phyloP scores from a whole-genome alignment of 92 coral and sea anemone genomes.

The Galaxea fascicularis region DNA sequence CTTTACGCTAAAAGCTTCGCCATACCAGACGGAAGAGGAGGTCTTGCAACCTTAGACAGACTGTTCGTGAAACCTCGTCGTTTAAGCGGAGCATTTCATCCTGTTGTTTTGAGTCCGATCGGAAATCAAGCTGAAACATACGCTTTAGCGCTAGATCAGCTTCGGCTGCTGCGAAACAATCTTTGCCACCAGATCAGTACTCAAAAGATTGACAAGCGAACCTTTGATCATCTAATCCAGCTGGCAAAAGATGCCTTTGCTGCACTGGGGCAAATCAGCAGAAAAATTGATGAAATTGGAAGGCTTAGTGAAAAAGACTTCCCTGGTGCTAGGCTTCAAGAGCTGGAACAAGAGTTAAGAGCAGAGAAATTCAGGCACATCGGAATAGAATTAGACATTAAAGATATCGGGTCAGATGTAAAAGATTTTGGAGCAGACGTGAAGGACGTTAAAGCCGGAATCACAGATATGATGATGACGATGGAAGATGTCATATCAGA shows the following conservation, averaged over 20 bases:
- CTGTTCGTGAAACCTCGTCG: constrained; percentile 37
- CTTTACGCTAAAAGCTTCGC: constrained; percentile 49
- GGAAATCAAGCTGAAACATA: constrained; percentile 36
- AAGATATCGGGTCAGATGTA: background rate
- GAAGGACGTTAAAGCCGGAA: background rate
- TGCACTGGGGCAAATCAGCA: constrained; percentile 21
- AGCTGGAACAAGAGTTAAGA: constrained; percentile 23
- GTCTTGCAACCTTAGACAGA: background rate
- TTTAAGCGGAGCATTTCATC: constrained; percentile 41
- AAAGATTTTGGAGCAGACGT: background rate
- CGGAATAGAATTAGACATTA: background rate
- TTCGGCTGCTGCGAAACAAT: constrained; percentile 45
- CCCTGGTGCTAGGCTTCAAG: constrained; percentile 44
- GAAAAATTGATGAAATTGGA: constrained; percentile 31
- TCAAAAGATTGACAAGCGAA: constrained; percentile 30
- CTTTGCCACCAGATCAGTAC: constrained; percentile 48
- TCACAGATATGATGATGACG: background rate
- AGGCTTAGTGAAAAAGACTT: constrained; percentile 50
- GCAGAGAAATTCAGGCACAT: constrained; percentile 7
- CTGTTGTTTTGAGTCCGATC: constrained; percentile 28
- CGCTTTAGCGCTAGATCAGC: constrained; percentile 49
- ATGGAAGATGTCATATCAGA: background rate
- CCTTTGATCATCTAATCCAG: constrained; percentile 38
- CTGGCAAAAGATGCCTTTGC: constrained; percentile 44
- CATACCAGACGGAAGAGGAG: constrained; percentile 12